These are phyloP conservation scores for Volucella zonaria DNA, from an alignment of 2,888 invertebrate species.

Conservation along the genomic window DNA sequence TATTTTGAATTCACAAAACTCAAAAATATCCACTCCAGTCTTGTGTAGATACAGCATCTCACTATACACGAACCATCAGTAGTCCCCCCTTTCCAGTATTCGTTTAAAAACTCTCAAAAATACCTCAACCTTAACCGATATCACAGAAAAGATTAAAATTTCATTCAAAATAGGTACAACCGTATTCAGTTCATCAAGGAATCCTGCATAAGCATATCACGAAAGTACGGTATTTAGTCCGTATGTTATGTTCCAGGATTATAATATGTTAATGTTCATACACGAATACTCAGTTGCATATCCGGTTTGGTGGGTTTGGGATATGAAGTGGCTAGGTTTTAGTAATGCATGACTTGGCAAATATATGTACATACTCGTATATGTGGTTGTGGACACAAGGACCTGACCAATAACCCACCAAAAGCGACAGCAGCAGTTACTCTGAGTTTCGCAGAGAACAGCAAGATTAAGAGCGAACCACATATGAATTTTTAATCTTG, in stretches of 20 bases:
- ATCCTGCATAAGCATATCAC: conserved; percentile 37
- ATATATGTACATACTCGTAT: not conserved
- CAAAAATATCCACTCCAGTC: conserved; percentile 21
- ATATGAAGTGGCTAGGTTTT: conserved; percentile 12
- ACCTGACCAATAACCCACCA: conserved; percentile 37
- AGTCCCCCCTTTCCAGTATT: conserved; percentile 21
- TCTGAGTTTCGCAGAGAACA: conserved; percentile 27
- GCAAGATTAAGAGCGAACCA: conserved; percentile 74
- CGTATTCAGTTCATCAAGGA: conserved; percentile 70
- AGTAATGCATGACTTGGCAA: conserved; percentile 19
- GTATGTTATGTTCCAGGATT: conserved; percentile 64
- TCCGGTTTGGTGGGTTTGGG: conserved; percentile 32
- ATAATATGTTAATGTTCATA: conserved; percentile 56
- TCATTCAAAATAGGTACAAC: conserved; percentile 66
- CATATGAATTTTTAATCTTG: conserved; percentile 77
- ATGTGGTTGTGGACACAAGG: conserved; percentile 8
- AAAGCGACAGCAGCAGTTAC: not conserved
- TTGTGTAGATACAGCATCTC: not conserved
- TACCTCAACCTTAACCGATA: conserved; percentile 46
- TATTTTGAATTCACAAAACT: conserved; percentile 13
- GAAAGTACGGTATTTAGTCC: not conserved
- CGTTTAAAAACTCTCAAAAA: conserved; percentile 16
- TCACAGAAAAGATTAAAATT: conserved; percentile 69
- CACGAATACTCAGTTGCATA: conserved; percentile 30
- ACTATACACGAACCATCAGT: conserved; percentile 31